phyloP scores from a whole-genome alignment of 2,888 invertebrate genomes.

The Caenorhabditis sulstoni region DNA sequence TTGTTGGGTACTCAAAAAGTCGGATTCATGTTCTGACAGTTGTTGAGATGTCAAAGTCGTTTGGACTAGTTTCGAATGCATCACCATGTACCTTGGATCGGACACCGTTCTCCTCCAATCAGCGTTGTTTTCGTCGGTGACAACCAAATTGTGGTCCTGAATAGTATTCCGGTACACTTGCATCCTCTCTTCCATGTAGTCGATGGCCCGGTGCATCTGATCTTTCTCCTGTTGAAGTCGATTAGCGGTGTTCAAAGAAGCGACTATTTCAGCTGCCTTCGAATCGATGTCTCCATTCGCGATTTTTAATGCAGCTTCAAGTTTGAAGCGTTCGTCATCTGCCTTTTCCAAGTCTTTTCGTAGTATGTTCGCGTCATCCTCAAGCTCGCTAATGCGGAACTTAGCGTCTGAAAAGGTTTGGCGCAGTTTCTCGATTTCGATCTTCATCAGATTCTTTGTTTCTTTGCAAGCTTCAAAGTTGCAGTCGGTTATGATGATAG shows the following conservation, averaged over 20 bases:
- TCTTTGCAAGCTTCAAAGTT: conserved; percentile 68
- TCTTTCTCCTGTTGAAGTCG: conserved; percentile 68
- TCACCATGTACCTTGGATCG: conserved; percentile 73
- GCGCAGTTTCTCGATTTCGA: conserved; percentile 72
- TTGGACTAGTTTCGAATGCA: conserved; percentile 70
- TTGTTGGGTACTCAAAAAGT: conserved; percentile 69
- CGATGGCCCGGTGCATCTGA: conserved; percentile 70
- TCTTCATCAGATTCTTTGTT: conserved; percentile 67
- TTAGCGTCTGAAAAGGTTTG: conserved; percentile 68
- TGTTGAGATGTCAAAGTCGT: conserved; percentile 75
- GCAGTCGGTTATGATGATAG: conserved; percentile 69
- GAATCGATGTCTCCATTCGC: conserved; percentile 65
- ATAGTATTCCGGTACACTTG: conserved; percentile 76
- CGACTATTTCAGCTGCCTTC: conserved; percentile 73
- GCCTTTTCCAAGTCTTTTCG: conserved; percentile 65
- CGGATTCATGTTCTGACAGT: conserved; percentile 69
- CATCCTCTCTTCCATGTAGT: conserved; percentile 77
- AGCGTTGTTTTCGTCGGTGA: conserved; percentile 69
- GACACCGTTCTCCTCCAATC: conserved; percentile 75
- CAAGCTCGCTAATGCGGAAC: conserved; percentile 67
- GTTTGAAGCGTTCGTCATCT: conserved; percentile 57
- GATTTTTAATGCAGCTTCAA: conserved; percentile 44
- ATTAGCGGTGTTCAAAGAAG: conserved; percentile 56
- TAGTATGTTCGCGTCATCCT: conserved; percentile 68
- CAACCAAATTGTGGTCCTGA: conserved; percentile 76